phyloP scores from a whole-genome alignment of 2,888 invertebrate species.

The Nesidiocoris tenuis region DNA sequence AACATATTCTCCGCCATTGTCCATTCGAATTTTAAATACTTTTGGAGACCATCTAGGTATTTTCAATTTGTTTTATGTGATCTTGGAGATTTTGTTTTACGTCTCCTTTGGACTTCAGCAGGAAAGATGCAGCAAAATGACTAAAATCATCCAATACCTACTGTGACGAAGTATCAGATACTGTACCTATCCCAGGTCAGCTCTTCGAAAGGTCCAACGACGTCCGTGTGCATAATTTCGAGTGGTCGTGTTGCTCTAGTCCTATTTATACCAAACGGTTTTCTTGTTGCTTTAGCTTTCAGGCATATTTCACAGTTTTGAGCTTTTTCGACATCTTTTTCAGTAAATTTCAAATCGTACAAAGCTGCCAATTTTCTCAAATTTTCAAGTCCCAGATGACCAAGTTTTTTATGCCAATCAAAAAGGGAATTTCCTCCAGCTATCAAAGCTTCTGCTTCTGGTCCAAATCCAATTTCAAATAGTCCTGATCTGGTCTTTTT shows the following conservation, averaged over 20 bases:
- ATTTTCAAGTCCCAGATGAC: conserved; percentile 12
- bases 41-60: conserved; percentile 13
- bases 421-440: neutral
- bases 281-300: conserved; percentile 1
- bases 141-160: conserved; percentile 21
- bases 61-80: conserved; percentile 18
- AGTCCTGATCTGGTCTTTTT: neutral
- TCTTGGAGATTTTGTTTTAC: conserved; percentile 11
- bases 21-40: conserved; percentile 19
- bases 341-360: conserved; percentile 18
- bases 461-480: neutral
- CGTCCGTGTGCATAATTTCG: conserved; percentile 27
- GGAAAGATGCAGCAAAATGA: conserved; percentile 4
- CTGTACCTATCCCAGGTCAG: conserved; percentile 20
- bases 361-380: conserved; percentile 16
- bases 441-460: conserved; percentile 2
- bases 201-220: neutral
- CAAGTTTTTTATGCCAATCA: conserved; percentile 21
- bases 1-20: no score
- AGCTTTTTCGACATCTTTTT: no score
- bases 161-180: conserved; percentile 5
- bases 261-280: conserved; percentile 3
- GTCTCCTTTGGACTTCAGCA: no score
- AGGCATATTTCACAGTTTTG: no score
- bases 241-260: conserved; percentile 4